These are phyloP conservation scores for Orthonevra nobilis DNA, from an alignment of 2,888 invertebrate genomes.

Conservation along the genomic window DNA sequence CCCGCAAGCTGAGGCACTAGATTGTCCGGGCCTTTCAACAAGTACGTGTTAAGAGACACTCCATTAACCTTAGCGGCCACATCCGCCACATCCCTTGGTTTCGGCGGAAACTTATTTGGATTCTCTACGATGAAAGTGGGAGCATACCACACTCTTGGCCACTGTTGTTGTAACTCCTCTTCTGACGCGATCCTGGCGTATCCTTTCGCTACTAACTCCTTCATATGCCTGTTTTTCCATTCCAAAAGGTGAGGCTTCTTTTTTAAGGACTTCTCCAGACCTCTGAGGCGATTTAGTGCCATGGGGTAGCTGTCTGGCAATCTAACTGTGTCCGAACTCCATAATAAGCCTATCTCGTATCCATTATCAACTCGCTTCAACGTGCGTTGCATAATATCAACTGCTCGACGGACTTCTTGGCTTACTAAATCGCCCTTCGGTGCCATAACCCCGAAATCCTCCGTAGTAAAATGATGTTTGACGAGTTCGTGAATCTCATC, in stretches of 20 bases:
- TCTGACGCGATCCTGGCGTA: conserved; percentile 5
- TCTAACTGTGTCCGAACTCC: conserved; percentile 1
- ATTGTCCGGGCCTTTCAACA: conserved; percentile 50
- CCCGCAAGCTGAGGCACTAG: neutral
- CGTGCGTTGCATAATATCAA: conserved; percentile 18
- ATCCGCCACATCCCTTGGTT: conserved; percentile 34
- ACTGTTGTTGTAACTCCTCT: neutral
- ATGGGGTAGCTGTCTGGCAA: conserved; percentile 22
- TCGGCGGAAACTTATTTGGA: conserved; percentile 13
- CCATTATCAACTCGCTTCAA: too few relatives aligned
- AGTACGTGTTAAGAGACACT: conserved; percentile 37
- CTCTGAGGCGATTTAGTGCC: conserved; percentile 2
- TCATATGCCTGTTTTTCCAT: conserved; percentile 24
- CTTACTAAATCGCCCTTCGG: neutral
- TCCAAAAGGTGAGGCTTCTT: conserved; percentile 4
- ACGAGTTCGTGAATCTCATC: conserved; percentile 19
- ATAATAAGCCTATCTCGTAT: too few relatives aligned
- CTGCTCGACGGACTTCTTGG: conserved; percentile 1
- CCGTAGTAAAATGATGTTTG: conserved; percentile 22
- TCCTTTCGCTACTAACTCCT: neutral
- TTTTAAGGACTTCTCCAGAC: conserved; percentile 1
- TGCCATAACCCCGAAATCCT: conserved; percentile 28
- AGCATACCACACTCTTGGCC: conserved; percentile 11
- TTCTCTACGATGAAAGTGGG: neutral
- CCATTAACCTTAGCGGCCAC: conserved; percentile 48